Conservation (phyloP, 2,888 invertebrate species). For the Thereva nobilitata region DNA sequence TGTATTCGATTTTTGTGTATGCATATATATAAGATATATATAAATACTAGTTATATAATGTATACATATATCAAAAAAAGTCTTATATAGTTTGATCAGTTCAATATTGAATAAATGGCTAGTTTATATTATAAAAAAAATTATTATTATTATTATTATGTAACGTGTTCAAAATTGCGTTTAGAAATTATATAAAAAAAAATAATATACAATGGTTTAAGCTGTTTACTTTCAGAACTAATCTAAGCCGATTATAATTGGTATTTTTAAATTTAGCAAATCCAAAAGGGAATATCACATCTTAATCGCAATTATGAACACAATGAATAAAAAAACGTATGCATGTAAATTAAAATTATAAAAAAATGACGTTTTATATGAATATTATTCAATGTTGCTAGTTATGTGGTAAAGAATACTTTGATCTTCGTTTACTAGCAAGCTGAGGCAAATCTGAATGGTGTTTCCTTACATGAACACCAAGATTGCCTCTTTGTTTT, state of each 20-base stretch:
- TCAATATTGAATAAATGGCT: conserved; percentile 29
- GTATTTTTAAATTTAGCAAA: conserved; percentile 17
- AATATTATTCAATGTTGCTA: conserved; percentile 20
- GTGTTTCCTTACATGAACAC: conserved; percentile 78
- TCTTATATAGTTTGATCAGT: conserved; percentile 31
- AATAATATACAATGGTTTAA: conserved; percentile 23
- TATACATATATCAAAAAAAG: conserved; percentile 21
- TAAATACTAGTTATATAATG: conserved; percentile 13
- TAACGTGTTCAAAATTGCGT: conserved; percentile 30
- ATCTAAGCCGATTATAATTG: conserved; percentile 19
- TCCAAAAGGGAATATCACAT: conserved; percentile 29
- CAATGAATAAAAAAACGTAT: not conserved
- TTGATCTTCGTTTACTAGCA: conserved; percentile 53
- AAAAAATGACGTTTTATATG: conserved; percentile 9
- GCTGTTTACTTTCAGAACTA: conserved; percentile 6
- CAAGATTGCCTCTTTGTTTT: conserved; percentile 78
- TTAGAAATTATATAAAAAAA: conserved; percentile 26
- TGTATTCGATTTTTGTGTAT: too few relatives aligned
- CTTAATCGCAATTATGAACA: conserved; percentile 29
- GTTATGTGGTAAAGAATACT: conserved; percentile 47
- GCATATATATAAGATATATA: too few relatives aligned
- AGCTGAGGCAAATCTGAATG: conserved; percentile 60
- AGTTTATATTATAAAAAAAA: conserved; percentile 20
- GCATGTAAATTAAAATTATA: not conserved
- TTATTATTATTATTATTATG: not conserved